phyloP scores from a whole-genome alignment of 1,140 invertebrate genomes.

The Hirudo medicinalis region DNA sequence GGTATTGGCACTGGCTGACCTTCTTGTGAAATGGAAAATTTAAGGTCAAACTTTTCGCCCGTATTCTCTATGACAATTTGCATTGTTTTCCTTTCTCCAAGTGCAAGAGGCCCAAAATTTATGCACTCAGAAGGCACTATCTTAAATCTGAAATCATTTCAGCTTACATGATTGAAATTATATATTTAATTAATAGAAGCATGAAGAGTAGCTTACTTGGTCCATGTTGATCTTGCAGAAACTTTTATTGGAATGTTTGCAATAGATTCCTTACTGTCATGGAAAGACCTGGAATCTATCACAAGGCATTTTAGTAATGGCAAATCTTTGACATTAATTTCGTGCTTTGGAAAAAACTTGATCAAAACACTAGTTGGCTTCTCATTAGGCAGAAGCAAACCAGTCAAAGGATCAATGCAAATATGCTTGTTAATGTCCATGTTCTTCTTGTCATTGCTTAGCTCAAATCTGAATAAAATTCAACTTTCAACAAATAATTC shows the following conservation, averaged over 20 bases:
- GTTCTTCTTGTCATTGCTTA: not conserved
- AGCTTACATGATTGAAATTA: not conserved
- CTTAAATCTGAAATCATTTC: conserved; percentile 4
- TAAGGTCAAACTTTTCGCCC: conserved; percentile 5
- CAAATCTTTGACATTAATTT: conserved; percentile 35
- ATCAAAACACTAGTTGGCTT: conserved; percentile 28
- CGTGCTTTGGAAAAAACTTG: conserved; percentile 35
- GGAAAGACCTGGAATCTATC: conserved; percentile 33
- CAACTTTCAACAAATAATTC: too few species aligned
- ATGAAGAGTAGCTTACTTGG: conserved; percentile 33
- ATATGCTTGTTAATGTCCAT: not conserved
- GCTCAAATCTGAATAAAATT: not conserved
- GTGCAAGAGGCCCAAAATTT: not conserved
- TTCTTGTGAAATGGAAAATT: conserved; percentile 2
- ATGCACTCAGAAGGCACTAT: not conserved
- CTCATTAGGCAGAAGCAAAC: not conserved
- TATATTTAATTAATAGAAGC: not conserved
- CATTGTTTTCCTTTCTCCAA: not conserved
- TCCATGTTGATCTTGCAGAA: conserved; percentile 37
- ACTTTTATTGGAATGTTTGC: conserved; percentile 41
- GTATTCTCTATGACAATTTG: not conserved
- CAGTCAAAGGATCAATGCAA: not conserved
- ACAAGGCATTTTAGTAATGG: conserved; percentile 39
- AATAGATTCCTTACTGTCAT: conserved; percentile 36
- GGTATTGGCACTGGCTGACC: not conserved